These are phyloP conservation scores for Hetaerina titia DNA, from an alignment of 2,888 invertebrate species.

Conservation along the genomic window DNA sequence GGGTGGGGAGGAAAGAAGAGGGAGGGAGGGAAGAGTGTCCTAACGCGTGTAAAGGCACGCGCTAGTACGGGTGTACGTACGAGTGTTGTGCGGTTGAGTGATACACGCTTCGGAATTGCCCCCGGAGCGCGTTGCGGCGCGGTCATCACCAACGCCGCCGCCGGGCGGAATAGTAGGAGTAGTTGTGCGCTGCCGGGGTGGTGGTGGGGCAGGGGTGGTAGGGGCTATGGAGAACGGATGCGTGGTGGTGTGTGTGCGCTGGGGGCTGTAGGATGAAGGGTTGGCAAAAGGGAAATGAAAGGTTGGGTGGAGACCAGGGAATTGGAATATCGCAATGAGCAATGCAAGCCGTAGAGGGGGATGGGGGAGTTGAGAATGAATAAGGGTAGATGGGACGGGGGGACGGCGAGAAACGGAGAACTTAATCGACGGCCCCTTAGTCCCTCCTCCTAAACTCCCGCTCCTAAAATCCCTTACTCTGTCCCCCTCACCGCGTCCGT, in stretches of 20 bases:
- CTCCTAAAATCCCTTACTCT: neutral
- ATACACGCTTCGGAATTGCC: slow-evolving; percentile 66
- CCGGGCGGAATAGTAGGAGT: neutral
- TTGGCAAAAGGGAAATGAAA: neutral
- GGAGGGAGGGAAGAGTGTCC: slow-evolving; percentile 45
- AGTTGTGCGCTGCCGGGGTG: neutral
- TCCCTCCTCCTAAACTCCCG: neutral
- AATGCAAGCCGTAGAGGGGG: slow-evolving; percentile 13
- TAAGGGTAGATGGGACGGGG: neutral
- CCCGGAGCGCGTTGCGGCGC: slow-evolving; percentile 64
- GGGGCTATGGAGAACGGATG: neutral
- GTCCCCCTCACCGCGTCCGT: neutral
- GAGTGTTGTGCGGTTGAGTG: slow-evolving; percentile 66
- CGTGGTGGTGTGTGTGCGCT: neutral
- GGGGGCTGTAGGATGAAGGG: neutral
- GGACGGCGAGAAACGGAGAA: neutral
- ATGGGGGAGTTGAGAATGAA: slow-evolving; percentile 4
- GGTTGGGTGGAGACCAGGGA: neutral
- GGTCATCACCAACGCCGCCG: slow-evolving; percentile 51
- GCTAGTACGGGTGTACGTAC: slow-evolving; percentile 67
- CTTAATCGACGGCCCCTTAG: neutral
- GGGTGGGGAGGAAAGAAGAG: neutral
- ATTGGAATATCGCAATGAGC: slow-evolving; percentile 25
- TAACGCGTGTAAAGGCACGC: slow-evolving; percentile 67
- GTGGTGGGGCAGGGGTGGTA: neutral